phyloP scores from a whole-genome alignment of 2,888 invertebrate genomes.

The Hypena proboscidalis region DNA sequence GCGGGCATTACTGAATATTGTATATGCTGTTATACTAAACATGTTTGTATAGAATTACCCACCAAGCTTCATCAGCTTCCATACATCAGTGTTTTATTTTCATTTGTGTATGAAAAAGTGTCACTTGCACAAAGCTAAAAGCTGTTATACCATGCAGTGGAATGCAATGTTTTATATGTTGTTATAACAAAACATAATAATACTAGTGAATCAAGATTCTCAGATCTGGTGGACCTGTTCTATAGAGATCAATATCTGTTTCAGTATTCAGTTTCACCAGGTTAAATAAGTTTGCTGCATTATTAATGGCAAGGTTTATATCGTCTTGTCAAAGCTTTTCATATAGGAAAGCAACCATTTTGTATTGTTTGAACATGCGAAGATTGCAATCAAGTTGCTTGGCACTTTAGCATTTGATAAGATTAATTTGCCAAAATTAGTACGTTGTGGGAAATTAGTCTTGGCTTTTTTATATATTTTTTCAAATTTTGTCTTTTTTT shows the following conservation, averaged over 20 bases:
- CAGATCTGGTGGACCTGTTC: too few relatives aligned
- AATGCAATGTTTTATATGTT: slow-evolving; percentile 36
- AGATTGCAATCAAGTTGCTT: slow-evolving; percentile 15
- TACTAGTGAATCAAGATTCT: too few relatives aligned
- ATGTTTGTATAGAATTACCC: too few relatives aligned
- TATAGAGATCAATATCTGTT: too few relatives aligned
- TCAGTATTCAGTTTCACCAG: too few relatives aligned
- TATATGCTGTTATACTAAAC: too few relatives aligned
- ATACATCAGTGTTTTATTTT: slow-evolving; percentile 23
- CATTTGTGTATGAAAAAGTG: slow-evolving; percentile 24
- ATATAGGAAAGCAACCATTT: slow-evolving; percentile 35
- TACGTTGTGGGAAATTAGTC: slow-evolving; percentile 22
- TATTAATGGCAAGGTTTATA: slow-evolving; percentile 32
- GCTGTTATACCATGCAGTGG: slow-evolving; percentile 28
- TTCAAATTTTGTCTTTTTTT: slow-evolving; percentile 20
- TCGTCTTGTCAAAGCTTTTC: slow-evolving; percentile 34
- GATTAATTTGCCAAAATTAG: slow-evolving; percentile 17
- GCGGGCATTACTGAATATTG: too few relatives aligned
- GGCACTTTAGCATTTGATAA: slow-evolving; percentile 10
- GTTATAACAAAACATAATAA: too few relatives aligned
- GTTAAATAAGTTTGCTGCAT: too few relatives aligned
- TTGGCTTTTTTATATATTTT: slow-evolving; percentile 35
- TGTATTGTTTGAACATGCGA: neutral
- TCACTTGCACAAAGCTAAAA: slow-evolving; percentile 30
- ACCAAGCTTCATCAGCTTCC: slow-evolving; percentile 29